Conservation (phyloP, 1,140 invertebrate genomes). For the Zaprionus inermis region DNA sequence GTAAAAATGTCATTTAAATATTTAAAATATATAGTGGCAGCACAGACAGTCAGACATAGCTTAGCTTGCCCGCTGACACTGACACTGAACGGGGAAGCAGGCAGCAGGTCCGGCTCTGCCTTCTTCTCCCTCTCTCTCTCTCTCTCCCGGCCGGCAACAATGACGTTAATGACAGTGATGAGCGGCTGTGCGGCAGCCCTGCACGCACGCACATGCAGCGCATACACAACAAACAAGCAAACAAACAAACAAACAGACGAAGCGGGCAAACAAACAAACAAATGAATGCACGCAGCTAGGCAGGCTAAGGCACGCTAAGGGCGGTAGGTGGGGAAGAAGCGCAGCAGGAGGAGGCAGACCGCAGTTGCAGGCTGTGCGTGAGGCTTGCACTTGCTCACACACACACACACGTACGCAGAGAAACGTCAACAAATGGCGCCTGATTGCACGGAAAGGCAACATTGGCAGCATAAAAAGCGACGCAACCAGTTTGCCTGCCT, state of each 20-base stretch:
- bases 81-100: conserved; percentile 30
- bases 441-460: conserved; percentile 65
- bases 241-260: conserved; percentile 18
- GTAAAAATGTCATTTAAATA: conserved; percentile 73
- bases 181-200: conserved; percentile 58
- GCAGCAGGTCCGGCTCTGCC: conserved; percentile 3
- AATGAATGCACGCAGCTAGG: conserved; percentile 61
- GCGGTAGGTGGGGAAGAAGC: background rate
- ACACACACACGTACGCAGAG: conserved; percentile 29
- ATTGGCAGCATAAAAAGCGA: conserved; percentile 22
- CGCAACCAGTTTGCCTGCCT: conserved; percentile 49
- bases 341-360: background rate
- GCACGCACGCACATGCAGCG: conserved; percentile 61
- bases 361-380: conserved; percentile 39
- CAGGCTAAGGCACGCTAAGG: conserved; percentile 39
- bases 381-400: conserved; percentile 34
- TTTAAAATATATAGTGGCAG: conserved; percentile 60
- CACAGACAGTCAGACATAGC: conserved; percentile 4
- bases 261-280: conserved; percentile 59
- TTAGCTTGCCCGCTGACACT: conserved; percentile 27
- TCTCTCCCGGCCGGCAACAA: conserved; percentile 53
- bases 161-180: conserved; percentile 79
- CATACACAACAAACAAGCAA: conserved; percentile 10
- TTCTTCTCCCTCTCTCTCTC: background rate
- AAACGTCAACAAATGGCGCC: conserved; percentile 72